Conservation (phyloP, 1,140 invertebrate genomes). For the Dinothrombium tinctorium region DNA sequence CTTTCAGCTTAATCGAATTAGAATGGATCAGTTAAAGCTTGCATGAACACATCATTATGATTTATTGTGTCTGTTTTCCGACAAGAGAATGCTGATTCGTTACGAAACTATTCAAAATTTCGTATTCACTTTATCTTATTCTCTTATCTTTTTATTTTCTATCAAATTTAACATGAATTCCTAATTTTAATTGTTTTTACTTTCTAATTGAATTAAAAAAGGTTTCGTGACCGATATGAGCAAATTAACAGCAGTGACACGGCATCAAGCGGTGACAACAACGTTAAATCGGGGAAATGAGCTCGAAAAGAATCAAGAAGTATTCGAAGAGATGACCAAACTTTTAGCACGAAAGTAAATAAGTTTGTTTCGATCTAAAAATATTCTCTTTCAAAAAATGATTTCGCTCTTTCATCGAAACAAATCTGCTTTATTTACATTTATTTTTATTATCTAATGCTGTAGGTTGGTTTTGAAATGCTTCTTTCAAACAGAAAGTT, state of each 20-base stretch:
- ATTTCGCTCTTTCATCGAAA: not conserved
- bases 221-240: slow-evolving; percentile 13
- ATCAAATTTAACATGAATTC: not conserved
- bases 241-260: slow-evolving; percentile 10
- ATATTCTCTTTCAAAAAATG: not conserved
- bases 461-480: too few relatives aligned
- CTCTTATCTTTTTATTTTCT: not conserved
- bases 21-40: not conserved
- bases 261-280: slow-evolving; percentile 13
- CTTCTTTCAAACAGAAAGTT: too few relatives aligned
- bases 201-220: not conserved
- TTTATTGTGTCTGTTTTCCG: not conserved
- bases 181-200: not conserved
- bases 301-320: slow-evolving; percentile 12
- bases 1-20: too few relatives aligned
- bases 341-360: slow-evolving; percentile 11
- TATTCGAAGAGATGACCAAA: slow-evolving; percentile 14
- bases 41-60: not conserved
- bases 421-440: too few relatives aligned
- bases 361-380: not conserved
- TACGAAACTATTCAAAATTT: not conserved
- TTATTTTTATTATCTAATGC: not conserved
- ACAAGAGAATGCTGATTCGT: not conserved
- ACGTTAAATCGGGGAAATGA: slow-evolving; percentile 11
- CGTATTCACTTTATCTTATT: not conserved